Conservation (phyloP, 1,140 invertebrate species). For the Drosophila trapezifrons region DNA sequence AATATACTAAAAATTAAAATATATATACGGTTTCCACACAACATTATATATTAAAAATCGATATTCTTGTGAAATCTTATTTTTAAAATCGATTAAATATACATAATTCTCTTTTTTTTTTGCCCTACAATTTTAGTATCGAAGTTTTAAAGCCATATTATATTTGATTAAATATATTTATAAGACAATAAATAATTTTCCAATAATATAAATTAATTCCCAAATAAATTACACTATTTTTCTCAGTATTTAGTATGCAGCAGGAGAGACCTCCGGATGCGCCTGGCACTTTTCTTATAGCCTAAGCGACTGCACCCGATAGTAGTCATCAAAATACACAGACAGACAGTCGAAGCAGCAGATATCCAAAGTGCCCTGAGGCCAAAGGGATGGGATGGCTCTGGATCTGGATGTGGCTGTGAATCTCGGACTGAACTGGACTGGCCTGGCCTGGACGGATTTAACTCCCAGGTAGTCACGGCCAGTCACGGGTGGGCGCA, state of each 20-base stretch:
- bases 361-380: slow-evolving; percentile 67
- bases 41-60: too few species aligned
- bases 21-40: too few species aligned
- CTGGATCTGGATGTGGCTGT: slow-evolving; percentile 30
- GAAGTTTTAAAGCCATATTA: neutral
- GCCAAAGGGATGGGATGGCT: slow-evolving; percentile 58
- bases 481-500: slow-evolving; percentile 74
- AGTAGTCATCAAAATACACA: slow-evolving; percentile 72
- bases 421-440: slow-evolving; percentile 13
- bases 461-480: slow-evolving; percentile 61
- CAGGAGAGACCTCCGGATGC: slow-evolving; percentile 69
- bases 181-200: too few species aligned
- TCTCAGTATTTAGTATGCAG: neutral
- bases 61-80: too few species aligned
- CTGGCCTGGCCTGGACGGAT: slow-evolving; percentile 23
- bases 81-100: too few species aligned
- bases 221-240: neutral
- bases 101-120: neutral
- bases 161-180: neutral
- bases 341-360: slow-evolving; percentile 56
- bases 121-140: neutral
- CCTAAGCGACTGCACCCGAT: slow-evolving; percentile 59
- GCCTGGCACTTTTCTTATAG: slow-evolving; percentile 52
- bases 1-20: too few species aligned
- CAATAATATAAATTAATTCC: too few species aligned